phyloP scores from a whole-genome alignment of 2,888 invertebrate genomes.

The Tinea pellionella region DNA sequence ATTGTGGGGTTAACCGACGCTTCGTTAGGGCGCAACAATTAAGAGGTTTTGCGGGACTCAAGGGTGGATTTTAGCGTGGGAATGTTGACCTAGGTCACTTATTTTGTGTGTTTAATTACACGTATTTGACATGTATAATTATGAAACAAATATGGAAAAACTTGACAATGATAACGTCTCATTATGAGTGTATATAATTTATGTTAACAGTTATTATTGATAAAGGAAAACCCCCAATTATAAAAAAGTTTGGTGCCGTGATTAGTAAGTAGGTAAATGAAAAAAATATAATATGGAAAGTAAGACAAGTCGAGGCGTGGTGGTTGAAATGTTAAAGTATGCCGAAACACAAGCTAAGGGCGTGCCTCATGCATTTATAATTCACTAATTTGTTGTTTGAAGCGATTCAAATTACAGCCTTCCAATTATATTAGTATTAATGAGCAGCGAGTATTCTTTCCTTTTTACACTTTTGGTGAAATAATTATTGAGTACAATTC shows the following conservation, averaged over 20 bases:
- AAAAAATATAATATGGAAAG: constrained; percentile 5
- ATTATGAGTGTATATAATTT: constrained; percentile 1
- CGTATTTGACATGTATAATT: background rate
- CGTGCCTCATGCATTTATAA: constrained; percentile 61
- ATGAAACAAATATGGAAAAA: constrained; percentile 4
- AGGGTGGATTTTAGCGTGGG: constrained; percentile 39
- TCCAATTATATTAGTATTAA: constrained; percentile 66
- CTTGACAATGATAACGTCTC: background rate
- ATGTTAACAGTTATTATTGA: constrained; percentile 3
- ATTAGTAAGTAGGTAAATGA: constrained; percentile 1
- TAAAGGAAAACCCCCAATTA: constrained; percentile 1
- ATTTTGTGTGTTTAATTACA: background rate
- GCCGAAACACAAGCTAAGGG: constrained; percentile 46
- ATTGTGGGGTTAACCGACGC: constrained; percentile 61
- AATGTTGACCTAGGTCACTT: constrained; percentile 60
- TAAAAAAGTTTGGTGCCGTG: constrained; percentile 10
- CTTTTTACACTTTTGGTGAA: constrained; percentile 30
- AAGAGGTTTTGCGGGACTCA: constrained; percentile 34
- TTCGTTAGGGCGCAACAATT: constrained; percentile 65
- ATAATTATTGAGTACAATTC: background rate
- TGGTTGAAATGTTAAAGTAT: constrained; percentile 16
- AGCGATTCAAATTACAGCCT: constrained; percentile 55
- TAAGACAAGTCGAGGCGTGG: background rate
- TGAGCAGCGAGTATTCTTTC: constrained; percentile 31
- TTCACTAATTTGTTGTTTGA: constrained; percentile 65